Evolutionary conservation across 2,888 invertebrate species (phyloP), one percentile per base, ranked within the genome.

Genomic region (Frankliniella intonsa): DNA sequence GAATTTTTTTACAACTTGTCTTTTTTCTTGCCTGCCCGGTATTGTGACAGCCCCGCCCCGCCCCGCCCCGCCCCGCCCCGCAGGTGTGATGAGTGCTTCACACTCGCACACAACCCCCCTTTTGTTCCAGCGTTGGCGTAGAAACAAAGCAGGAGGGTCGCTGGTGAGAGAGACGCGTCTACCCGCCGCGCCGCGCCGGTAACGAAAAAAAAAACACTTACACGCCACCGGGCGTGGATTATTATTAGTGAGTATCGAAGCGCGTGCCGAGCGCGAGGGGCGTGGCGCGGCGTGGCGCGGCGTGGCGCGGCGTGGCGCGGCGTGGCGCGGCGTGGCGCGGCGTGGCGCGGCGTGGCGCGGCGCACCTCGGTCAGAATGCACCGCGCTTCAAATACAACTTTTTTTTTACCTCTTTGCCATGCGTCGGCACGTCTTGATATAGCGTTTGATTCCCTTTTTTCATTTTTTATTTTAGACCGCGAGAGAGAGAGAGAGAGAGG

Each of bases 351-450:
- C n/a, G n/a, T n/a, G n/a, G 0, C n/a, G 62, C 12, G 62, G 62
- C 62, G 62, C 62, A 62, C 14, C 62, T 62, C 62, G 17, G 3
- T 38, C 38, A 38, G 38, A 10, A 11, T 14, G 17, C 62, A 14
- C 19, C 14, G 3, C 62, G 62, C 62, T 76, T 76, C 12, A 25
- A 25, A 76, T 69, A 69, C 22, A n/a, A 8, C 12, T 76, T 76
- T 76, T 69, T 69, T 25, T 10, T 22, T 8, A 25, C 25, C 69
- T 8, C 69, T 62, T 17, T 62, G n/a, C 55, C 25, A 9, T 76
- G 69, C 69, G 69, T 76, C 69, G 69, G 25, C 69, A 76, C 69
- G 25, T 76, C 69, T 76, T 76, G 25, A 76, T 76, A 76, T 22
- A 62, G 62, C 62, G 62, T 76, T 76, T 76, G 69, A 76, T 76